Conservation (phyloP, 2,113 vertebrate species). For the Anarhynchus alexandrinus region DNA sequence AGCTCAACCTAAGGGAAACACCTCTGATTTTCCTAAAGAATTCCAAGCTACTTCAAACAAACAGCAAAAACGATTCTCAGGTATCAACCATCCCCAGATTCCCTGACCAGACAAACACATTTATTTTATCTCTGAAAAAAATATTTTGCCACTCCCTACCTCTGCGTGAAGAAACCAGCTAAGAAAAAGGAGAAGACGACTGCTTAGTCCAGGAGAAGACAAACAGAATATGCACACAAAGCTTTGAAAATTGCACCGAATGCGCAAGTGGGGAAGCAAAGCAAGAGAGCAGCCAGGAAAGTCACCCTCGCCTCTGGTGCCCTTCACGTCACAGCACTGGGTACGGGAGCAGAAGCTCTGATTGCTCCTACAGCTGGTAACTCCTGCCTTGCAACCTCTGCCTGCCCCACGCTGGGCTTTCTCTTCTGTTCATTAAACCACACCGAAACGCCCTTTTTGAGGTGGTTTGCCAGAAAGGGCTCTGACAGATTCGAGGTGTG, state of each 20-base stretch:
- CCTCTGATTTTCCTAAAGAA: background rate
- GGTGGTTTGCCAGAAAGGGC: background rate
- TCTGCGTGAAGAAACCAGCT: background rate
- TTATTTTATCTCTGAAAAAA: background rate
- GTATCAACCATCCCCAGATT: background rate
- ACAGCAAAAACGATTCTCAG: background rate
- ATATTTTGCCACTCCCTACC: background rate
- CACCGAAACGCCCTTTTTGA: background rate
- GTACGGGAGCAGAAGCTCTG: background rate
- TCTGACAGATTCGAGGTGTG: background rate
- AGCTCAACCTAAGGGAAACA: background rate
- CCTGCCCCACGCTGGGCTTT: background rate
- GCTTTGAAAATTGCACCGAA: background rate
- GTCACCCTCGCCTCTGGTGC: background rate
- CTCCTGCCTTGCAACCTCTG: background rate
- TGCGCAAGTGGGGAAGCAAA: background rate
- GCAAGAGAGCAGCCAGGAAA: background rate
- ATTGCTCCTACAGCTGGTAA: background rate
- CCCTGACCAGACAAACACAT: background rate
- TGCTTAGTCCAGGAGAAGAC: background rate
- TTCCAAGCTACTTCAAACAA: background rate
- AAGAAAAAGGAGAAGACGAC: background rate
- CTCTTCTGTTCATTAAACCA: background rate
- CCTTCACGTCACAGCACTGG: background rate
- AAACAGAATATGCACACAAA: background rate